A percentile compares a stretch with the other conserved stretches of the same genome.
These are phyloP conservation scores for Cololabis saira DNA, from an alignment of 2,113 vertebrate genomes.

Conservation along the genomic window DNA sequence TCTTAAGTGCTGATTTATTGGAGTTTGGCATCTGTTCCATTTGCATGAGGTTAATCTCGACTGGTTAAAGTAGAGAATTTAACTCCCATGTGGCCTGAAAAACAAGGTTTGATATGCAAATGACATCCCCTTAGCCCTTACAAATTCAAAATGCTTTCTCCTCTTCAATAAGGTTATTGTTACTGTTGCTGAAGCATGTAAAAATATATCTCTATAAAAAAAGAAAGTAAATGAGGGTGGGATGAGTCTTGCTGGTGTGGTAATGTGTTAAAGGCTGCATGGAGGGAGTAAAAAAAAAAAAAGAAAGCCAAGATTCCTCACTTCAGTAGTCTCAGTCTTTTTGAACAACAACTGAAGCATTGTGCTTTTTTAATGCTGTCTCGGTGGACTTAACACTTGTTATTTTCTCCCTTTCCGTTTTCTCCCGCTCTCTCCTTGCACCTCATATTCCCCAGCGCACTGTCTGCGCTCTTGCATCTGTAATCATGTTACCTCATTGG, in stretches of 20 bases:
- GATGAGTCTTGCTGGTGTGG: conserved; percentile 59
- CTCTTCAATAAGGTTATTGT: conserved; percentile 63
- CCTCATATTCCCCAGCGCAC: conserved; percentile 66
- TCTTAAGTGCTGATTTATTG: conserved; percentile 77
- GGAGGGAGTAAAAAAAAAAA: neutral
- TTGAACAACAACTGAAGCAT: conserved; percentile 67
- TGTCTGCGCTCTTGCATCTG: conserved; percentile 71
- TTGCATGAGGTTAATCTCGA: conserved; percentile 77
- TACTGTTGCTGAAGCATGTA: conserved; percentile 64
- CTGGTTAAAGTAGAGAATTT: conserved; percentile 68
- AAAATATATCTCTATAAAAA: conserved; percentile 54
- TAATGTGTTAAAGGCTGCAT: conserved; percentile 60
- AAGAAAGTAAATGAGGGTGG: conserved; percentile 53
- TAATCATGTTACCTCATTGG: conserved; percentile 77
- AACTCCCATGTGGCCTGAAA: conserved; percentile 66
- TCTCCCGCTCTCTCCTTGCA: conserved; percentile 59
- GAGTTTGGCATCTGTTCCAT: conserved; percentile 77
- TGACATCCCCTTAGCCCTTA: conserved; percentile 47
- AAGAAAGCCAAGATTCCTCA: conserved; percentile 52
- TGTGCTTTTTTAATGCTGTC: conserved; percentile 77
- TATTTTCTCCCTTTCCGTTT: conserved; percentile 66
- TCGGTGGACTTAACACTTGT: conserved; percentile 77
- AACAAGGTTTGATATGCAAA: conserved; percentile 76
- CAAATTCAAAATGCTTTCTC: conserved; percentile 52
- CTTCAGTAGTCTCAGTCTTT: conserved; percentile 72